Evolutionary conservation across 1,140 invertebrate genomes (phyloP).

Genomic region (Coenobita brevimanus): DNA sequence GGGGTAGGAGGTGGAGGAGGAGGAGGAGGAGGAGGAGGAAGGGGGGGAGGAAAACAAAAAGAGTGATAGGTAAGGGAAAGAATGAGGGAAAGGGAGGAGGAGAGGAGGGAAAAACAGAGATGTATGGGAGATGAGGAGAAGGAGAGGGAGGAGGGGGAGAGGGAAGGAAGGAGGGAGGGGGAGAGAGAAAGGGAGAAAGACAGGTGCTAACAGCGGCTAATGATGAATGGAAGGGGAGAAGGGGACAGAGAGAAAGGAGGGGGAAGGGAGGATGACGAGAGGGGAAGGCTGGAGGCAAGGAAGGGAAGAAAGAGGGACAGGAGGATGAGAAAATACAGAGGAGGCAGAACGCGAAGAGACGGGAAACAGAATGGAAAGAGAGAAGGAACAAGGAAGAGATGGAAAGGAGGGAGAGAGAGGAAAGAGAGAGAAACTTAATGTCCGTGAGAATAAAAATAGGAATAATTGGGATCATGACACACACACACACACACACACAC

Average conservation of each 20-base stretch:
- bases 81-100: too few species aligned
- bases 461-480: too few species aligned
- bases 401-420: too few species aligned
- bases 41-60: neutral
- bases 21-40: neutral
- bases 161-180: neutral
- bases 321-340: neutral
- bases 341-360: neutral
- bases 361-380: neutral
- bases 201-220: slow-evolving; percentile 4
- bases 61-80: neutral
- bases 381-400: neutral
- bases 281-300: neutral
- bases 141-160: neutral
- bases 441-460: too few species aligned
- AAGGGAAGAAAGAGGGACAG: neutral
- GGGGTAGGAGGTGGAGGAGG: neutral
- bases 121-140: too few species aligned
- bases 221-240: slow-evolving; percentile 6
- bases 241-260: neutral
- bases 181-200: neutral
- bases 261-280: neutral
- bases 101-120: neutral
- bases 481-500: too few species aligned
- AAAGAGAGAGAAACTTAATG: neutral